Evolutionary conservation across 2,888 invertebrate species (phyloP).

Genomic region (Petrolisthes cinctipes): DNA sequence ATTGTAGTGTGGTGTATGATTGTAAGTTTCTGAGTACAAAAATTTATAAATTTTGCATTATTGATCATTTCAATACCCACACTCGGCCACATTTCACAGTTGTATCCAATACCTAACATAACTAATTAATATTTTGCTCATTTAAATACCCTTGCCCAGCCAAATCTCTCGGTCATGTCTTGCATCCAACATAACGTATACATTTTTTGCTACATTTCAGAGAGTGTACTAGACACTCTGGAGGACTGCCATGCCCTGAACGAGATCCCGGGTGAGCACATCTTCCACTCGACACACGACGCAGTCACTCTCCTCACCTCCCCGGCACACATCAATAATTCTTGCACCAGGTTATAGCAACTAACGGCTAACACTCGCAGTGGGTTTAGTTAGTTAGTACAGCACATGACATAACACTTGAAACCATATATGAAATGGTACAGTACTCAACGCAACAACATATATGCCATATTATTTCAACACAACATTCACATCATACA

Average conservation of each 20-base stretch:
- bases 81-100: not conserved
- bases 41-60: not conserved
- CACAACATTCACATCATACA: too few relatives aligned
- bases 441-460: too few relatives aligned
- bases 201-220: slow-evolving; percentile 25
- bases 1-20: too few relatives aligned
- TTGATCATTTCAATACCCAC: not conserved
- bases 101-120: not conserved
- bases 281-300: slow-evolving; percentile 60
- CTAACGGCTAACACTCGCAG: not conserved
- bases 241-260: slow-evolving; percentile 37
- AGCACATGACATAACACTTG: too few relatives aligned
- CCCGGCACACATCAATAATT: not conserved
- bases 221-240: slow-evolving; percentile 38
- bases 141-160: not conserved
- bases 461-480: too few relatives aligned
- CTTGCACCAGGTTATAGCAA: slow-evolving; percentile 30
- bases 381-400: too few relatives aligned
- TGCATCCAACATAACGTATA: not conserved
- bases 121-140: not conserved
- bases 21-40: too few relatives aligned
- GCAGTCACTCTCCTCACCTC: slow-evolving; percentile 49
- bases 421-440: too few relatives aligned
- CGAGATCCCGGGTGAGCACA: slow-evolving; percentile 17
- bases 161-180: not conserved